Percentiles rank a stretch among this genome's conserved stretches.
Conservation (phyloP, 2,113 vertebrate species). For the Gadus chalcogrammus region DNA sequence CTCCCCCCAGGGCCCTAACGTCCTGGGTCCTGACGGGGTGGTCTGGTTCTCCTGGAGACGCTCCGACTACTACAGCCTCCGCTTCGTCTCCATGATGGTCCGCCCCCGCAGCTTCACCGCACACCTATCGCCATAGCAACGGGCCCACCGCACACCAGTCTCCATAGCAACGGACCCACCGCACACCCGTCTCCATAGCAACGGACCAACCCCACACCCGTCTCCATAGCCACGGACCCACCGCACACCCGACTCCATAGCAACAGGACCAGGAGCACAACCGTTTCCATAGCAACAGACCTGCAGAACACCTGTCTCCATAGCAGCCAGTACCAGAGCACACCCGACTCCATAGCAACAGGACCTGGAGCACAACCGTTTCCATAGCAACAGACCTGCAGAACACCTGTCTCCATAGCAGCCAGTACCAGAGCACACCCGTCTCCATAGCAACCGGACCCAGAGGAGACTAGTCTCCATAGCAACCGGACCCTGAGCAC, state of each 20-base stretch:
- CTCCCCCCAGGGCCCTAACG: conserved; percentile 65
- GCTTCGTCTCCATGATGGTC: conserved; percentile 82
- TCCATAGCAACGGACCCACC: not conserved
- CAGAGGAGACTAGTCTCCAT: too few species aligned
- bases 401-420: not conserved
- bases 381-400: conserved; percentile 36
- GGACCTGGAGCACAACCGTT: conserved; percentile 58
- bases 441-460: too few species aligned
- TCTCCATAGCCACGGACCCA: too few species aligned
- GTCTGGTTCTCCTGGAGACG: conserved; percentile 86
- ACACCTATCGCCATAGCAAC: not conserved
- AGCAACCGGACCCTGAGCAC: too few species aligned
- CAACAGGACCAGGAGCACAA: too few species aligned
- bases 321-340: too few species aligned
- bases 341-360: too few species aligned
- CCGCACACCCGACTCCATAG: too few species aligned
- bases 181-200: not conserved
- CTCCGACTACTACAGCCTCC: conserved; percentile 82
- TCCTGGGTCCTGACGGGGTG: conserved; percentile 75
- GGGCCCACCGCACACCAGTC: not conserved
- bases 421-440: not conserved
- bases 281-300: too few species aligned
- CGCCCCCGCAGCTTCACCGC: conserved; percentile 72
- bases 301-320: too few species aligned
- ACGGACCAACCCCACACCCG: too few species aligned